These are phyloP conservation scores for Tenodera sinensis DNA, from an alignment of 2,888 invertebrate species.

Conservation along the genomic window DNA sequence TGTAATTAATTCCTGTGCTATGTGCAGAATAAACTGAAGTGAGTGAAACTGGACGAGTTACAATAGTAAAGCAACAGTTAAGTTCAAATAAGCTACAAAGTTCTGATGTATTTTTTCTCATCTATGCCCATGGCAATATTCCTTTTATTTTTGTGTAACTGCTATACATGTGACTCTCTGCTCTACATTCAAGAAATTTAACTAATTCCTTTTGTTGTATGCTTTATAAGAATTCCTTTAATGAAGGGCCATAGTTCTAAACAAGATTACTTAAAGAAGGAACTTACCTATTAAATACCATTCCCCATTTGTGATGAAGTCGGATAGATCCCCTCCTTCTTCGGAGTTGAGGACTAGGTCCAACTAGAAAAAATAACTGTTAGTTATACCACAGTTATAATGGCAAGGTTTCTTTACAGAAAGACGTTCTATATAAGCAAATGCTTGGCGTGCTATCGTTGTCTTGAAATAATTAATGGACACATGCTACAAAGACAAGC, in stretches of 20 bases:
- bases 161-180: too few species aligned
- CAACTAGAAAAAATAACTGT: conserved; percentile 60
- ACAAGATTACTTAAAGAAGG: neutral
- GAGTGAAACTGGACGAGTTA: too few species aligned
- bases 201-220: too few species aligned
- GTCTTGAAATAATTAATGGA: neutral
- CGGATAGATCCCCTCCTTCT: conserved; percentile 90
- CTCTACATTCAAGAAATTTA: too few species aligned
- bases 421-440: neutral
- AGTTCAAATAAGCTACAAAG: too few species aligned
- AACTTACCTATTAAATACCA: conserved; percentile 96
- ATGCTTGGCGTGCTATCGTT: neutral
- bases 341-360: conserved; percentile 94
- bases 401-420: neutral
- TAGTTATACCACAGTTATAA: neutral
- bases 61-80: too few species aligned
- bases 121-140: too few species aligned
- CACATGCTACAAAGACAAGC: neutral
- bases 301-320: conserved; percentile 98
- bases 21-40: too few species aligned
- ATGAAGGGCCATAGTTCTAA: neutral
- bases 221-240: too few species aligned
- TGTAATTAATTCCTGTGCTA: too few species aligned
- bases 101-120: too few species aligned
- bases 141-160: too few species aligned